These are phyloP conservation scores for Trachelipus rathkii DNA, from an alignment of 1,140 invertebrate species.

Conservation along the genomic window DNA sequence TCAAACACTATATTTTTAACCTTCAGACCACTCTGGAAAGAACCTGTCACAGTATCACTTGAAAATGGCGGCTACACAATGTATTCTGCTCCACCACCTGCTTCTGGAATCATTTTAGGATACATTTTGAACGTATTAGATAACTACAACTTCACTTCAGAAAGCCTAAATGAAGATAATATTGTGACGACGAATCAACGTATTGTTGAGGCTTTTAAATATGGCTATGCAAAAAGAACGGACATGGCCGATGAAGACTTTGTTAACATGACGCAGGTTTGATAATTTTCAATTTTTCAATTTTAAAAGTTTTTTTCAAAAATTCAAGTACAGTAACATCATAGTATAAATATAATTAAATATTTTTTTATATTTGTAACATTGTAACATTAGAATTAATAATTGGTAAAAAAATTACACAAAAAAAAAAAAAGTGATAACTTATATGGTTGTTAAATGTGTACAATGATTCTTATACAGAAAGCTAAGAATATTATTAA, in stretches of 20 bases:
- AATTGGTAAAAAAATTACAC: too few relatives aligned
- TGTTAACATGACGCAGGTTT: constrained; percentile 61
- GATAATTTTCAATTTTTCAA: too few relatives aligned
- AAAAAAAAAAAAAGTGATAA: too few relatives aligned
- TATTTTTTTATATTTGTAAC: too few relatives aligned
- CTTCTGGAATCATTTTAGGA: constrained; percentile 69
- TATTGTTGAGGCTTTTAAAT: constrained; percentile 87
- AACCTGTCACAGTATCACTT: constrained; percentile 59
- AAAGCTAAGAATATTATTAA: too few relatives aligned
- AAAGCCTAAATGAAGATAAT: constrained; percentile 36
- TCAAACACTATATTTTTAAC: constrained; percentile 53
- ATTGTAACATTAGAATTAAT: too few relatives aligned
- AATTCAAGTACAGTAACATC: too few relatives aligned
- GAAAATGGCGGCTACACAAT: constrained; percentile 59
- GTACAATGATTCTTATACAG: too few relatives aligned
- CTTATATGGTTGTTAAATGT: too few relatives aligned
- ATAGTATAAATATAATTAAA: too few relatives aligned
- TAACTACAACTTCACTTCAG: constrained; percentile 60
- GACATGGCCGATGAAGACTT: constrained; percentile 76
- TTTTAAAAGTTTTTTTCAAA: too few relatives aligned
- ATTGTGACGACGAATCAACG: constrained; percentile 69
- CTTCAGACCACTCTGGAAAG: constrained; percentile 59
- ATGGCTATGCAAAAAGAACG: constrained; percentile 77
- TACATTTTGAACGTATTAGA: constrained; percentile 80
- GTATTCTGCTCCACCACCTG: constrained; percentile 69